Base-by-base conservation (phyloP, 1,140 invertebrate species). In the Stegodyphus dumicola region DNA sequence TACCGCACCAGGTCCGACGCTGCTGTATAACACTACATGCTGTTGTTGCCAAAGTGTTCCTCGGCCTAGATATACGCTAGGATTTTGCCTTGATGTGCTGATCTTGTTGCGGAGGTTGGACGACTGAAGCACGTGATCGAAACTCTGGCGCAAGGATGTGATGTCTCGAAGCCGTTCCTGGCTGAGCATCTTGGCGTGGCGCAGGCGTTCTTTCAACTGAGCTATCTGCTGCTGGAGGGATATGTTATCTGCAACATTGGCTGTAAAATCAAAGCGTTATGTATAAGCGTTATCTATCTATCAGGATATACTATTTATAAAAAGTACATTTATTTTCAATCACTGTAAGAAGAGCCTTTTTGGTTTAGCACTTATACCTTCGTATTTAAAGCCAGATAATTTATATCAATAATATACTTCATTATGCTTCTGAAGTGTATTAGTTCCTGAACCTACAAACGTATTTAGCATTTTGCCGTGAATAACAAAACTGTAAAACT, bases 101-200 rank as follows among this genome's bases (percentile, higher is more conserved):
- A 80, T 51, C 17, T 86, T 89, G 60, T 92, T 93, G 60, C 94
- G 91, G 87, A 94, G 92, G 85, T 9, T 93, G 92, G 84, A 86
- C 11, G 75, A 65, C 56, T 78, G 84, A 11, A 86, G 49, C 6
- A 78, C 84, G 53, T 73, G 75, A 17, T 78, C 84, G 18, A 86
- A 77, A 67, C 76, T 78, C 56, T 86, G 84, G 9, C 83, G 92
- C 11, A 95, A 89, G 56, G 93, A 90, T 33, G 93, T 92, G 3
- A 95, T 92, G 88, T 95, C 94, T 89, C 94, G 93, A 88, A 94
- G 93, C 6, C 94, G 89, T 0, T 94, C 92, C 15, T 93, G 90
- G 89, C 95, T 95, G 90, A 95, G 92, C 6, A 93, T 92, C 88
- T 95, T 94, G n/a, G 95, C 90, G 87, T 94, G 94, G 87, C 94